phyloP scores from a whole-genome alignment of 53 echinoderm and acorn worm genomes.

The Apostichopus leukothele region DNA sequence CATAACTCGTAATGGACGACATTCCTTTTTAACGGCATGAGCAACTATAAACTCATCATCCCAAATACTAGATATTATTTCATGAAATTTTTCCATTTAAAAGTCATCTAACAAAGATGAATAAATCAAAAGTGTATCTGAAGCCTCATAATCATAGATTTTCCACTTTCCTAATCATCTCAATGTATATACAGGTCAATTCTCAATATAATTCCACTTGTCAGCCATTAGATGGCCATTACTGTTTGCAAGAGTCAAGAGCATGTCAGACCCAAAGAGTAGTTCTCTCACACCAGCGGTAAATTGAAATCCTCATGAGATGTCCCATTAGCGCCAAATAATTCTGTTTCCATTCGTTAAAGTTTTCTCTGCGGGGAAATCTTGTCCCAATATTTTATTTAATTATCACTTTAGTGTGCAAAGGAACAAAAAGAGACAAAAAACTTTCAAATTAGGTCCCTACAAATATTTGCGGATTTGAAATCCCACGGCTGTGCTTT shows the following conservation, averaged over 20 bases:
- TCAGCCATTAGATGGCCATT: neutral
- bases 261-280: neutral
- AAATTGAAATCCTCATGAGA: neutral
- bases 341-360: neutral
- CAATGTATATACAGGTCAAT: too few relatives aligned
- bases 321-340: neutral
- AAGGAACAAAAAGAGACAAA: neutral
- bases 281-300: neutral
- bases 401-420: neutral
- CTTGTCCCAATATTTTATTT: slow-evolving; percentile 39
- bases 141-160: too few relatives aligned
- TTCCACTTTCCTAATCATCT: too few relatives aligned
- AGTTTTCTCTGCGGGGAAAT: neutral
- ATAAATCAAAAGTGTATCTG: too few relatives aligned
- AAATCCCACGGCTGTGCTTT: neutral
- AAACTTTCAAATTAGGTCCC: neutral
- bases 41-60: too few relatives aligned
- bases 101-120: too few relatives aligned
- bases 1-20: too few relatives aligned
- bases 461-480: slow-evolving; percentile 24
- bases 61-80: too few relatives aligned
- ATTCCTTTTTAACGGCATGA: too few relatives aligned
- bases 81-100: too few relatives aligned
- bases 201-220: neutral
- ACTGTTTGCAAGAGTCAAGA: neutral